phyloP scores from a whole-genome alignment of 2,797 vertebrate species.

The Fistularia tabacaria region DNA sequence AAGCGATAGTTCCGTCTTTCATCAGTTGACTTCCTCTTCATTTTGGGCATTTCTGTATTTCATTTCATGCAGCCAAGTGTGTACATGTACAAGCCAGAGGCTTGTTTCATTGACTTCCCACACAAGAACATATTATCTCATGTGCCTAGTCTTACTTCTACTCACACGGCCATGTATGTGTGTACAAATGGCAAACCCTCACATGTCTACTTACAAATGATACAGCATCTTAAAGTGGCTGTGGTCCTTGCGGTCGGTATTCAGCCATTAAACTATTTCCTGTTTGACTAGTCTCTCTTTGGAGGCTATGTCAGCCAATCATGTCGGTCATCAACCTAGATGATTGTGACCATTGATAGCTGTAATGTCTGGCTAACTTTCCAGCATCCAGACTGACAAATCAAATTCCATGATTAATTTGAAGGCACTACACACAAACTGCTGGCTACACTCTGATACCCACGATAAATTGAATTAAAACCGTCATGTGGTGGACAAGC shows the following conservation, averaged over 20 bases:
- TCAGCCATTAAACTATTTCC: background rate
- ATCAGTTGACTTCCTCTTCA: constrained; percentile 47
- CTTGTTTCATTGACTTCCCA: constrained; percentile 46
- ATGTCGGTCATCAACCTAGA: constrained; percentile 3
- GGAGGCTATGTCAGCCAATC: background rate
- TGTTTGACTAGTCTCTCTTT: constrained; percentile 9
- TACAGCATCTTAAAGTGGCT: constrained; percentile 6
- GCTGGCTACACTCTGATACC: constrained; percentile 3
- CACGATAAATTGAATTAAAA: constrained; percentile 29
- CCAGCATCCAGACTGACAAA: constrained; percentile 4
- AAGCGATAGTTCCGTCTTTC: constrained; percentile 61
- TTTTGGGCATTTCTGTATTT: constrained; percentile 34
- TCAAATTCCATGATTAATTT: constrained; percentile 9
- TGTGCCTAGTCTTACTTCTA: constrained; percentile 15
- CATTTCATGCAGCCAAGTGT: constrained; percentile 7
- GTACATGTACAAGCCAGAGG: constrained; percentile 12
- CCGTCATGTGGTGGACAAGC: constrained; percentile 35
- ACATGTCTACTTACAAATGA: background rate
- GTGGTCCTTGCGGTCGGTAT: constrained; percentile 1
- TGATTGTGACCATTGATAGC: background rate
- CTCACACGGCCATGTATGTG: constrained; percentile 10
- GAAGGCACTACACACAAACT: constrained; percentile 3
- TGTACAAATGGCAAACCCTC: background rate
- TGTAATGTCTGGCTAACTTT: constrained; percentile 4
- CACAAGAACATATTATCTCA: constrained; percentile 13